phyloP scores from a whole-genome alignment of 2,113 vertebrate species.

The Oostethus manadensis region DNA sequence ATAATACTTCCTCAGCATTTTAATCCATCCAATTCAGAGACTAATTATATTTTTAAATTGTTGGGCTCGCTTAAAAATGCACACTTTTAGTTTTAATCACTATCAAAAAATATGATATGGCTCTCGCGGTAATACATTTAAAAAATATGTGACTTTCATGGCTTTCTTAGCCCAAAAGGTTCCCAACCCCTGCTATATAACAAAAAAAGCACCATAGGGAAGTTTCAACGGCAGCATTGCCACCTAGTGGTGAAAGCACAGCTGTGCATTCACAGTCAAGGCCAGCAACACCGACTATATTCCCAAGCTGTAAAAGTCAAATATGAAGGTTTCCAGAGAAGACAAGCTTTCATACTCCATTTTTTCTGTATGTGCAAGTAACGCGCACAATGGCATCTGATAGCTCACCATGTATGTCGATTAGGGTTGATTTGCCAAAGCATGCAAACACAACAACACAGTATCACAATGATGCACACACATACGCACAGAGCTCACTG shows the following conservation, averaged over 20 bases:
- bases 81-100: too few relatives aligned
- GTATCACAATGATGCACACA: slow-evolving; percentile 5
- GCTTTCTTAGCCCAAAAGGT: too few relatives aligned
- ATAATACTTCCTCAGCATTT: too few relatives aligned
- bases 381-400: not conserved
- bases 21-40: too few relatives aligned
- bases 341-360: not conserved
- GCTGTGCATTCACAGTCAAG: not conserved
- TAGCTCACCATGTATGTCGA: not conserved
- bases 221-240: slow-evolving; percentile 28
- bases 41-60: too few relatives aligned
- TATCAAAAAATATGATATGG: too few relatives aligned
- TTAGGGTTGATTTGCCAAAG: slow-evolving; percentile 18
- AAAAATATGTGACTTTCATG: too few relatives aligned
- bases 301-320: not conserved
- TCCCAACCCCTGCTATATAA: too few relatives aligned
- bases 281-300: not conserved
- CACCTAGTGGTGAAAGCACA: slow-evolving; percentile 40
- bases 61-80: too few relatives aligned
- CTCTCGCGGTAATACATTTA: too few relatives aligned
- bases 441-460: slow-evolving; percentile 9
- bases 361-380: not conserved
- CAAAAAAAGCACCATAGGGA: slow-evolving; percentile 7
- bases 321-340: not conserved
- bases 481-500: slow-evolving; percentile 2